These are phyloP conservation scores for Caenorhabditis briggsae DNA, from an alignment of 1,140 invertebrate species.

Conservation along the genomic window DNA sequence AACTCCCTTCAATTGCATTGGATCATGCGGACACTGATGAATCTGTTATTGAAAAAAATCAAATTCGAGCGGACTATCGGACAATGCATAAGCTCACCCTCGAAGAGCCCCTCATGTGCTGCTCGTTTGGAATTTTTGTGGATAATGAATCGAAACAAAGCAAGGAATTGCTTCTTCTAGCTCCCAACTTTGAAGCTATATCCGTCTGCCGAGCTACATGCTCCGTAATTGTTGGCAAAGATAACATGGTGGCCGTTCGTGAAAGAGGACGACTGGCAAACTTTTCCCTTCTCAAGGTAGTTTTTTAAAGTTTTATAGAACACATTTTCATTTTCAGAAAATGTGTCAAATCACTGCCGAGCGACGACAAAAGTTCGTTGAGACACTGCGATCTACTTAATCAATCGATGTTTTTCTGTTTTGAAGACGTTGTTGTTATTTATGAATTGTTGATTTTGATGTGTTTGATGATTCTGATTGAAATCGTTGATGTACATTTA, in stretches of 20 bases:
- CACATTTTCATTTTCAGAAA: neutral
- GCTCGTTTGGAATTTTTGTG: constrained; percentile 23
- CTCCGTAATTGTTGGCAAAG: constrained; percentile 16
- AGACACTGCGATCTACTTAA: neutral
- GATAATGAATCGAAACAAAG: neutral
- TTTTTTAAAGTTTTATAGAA: neutral
- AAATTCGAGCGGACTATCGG: constrained; percentile 16
- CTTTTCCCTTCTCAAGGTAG: constrained; percentile 16
- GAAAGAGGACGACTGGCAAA: neutral
- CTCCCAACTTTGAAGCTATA: neutral
- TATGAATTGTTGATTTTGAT: neutral
- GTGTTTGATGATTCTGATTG: neutral
- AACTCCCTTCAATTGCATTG: constrained; percentile 16
- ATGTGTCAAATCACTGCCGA: constrained; percentile 32
- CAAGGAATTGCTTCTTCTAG: neutral
- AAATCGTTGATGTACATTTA: neutral
- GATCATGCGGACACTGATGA: constrained; percentile 7
- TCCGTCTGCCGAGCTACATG: constrained; percentile 13
- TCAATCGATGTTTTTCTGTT: neutral
- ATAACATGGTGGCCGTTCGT: neutral
- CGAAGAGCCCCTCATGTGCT: constrained; percentile 31
- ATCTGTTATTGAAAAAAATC: neutral
- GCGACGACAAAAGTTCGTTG: neutral
- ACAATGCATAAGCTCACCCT: constrained; percentile 1
- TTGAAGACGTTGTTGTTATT: neutral